A percentile compares a stretch with the other conserved stretches of the same genome.
phyloP scores from a whole-genome alignment of 2,113 vertebrate species.

The Pagrus major region DNA sequence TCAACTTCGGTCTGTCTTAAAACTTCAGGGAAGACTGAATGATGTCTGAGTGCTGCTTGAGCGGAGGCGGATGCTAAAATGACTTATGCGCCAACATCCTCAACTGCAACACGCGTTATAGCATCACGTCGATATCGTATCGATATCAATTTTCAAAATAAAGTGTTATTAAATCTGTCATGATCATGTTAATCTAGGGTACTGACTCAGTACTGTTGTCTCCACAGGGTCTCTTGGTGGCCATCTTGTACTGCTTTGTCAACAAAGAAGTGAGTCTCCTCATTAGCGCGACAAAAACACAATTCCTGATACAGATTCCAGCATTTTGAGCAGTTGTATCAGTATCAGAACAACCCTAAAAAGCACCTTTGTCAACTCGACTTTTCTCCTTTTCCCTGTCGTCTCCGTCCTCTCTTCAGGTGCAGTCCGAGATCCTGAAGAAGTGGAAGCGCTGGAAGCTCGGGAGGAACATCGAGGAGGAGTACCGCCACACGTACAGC shows the following conservation, averaged over 20 bases:
- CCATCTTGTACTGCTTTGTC: conserved; percentile 97
- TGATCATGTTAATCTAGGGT: not conserved
- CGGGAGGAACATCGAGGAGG: conserved; percentile 89
- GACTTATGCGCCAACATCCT: no score
- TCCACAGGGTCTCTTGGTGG: conserved; percentile 94
- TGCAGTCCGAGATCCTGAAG: conserved; percentile 92
- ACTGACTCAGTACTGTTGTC: conserved; percentile 34
- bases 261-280: conserved; percentile 93
- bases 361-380: not conserved
- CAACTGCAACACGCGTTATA: no score
- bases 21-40: no score
- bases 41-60: no score
- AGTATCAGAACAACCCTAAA: no score
- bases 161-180: not conserved
- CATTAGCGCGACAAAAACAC: not conserved
- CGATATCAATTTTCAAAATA: not conserved
- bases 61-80: no score
- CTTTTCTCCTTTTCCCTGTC: not conserved
- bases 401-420: conserved; percentile 78
- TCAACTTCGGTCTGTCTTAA: no score
- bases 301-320: no score
- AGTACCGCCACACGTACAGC: conserved; percentile 88
- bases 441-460: conserved; percentile 92
- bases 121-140: no score
- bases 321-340: no score